phyloP scores from a whole-genome alignment of 2,888 invertebrate species.

The Chrysomela aeneicollis region DNA sequence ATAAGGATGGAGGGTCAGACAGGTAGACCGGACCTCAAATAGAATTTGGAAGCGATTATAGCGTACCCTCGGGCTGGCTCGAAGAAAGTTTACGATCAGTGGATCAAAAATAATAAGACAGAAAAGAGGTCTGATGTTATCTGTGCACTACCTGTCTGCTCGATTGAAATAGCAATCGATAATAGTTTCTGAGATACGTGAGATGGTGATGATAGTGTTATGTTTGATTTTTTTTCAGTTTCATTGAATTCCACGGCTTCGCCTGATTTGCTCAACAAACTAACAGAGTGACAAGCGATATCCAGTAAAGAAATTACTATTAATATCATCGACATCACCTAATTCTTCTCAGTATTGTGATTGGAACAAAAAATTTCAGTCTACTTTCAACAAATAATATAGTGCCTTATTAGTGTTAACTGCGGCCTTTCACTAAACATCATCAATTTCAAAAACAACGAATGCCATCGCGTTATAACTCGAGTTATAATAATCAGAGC shows the following conservation, averaged over 20 bases:
- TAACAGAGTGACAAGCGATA: no score
- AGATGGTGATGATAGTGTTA: background rate
- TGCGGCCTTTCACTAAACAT: no score
- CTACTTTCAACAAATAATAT: no score
- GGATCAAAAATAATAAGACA: conserved; percentile 34
- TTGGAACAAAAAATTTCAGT: no score
- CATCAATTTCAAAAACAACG: no score
- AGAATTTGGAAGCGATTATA: conserved; percentile 34
- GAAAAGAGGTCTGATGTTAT: background rate
- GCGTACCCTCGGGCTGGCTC: conserved; percentile 35
- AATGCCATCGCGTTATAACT: no score
- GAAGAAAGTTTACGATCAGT: conserved; percentile 39
- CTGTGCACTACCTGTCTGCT: conserved; percentile 2
- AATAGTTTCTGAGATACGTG: background rate
- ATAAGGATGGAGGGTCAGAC: conserved; percentile 36
- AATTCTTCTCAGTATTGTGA: no score
- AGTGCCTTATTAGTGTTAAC: no score
- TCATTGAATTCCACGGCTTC: background rate
- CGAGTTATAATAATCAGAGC: no score
- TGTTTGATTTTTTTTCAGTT: background rate
- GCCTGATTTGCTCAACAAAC: no score
- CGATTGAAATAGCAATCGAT: background rate
- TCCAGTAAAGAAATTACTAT: no score
- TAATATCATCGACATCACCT: no score
- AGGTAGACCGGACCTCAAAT: conserved; percentile 40